Percentiles rank a stretch among this genome's conserved stretches.
Evolutionary conservation across 2,888 invertebrate species (phyloP).

Genomic region (Eumacrocentrus americanus): DNA sequence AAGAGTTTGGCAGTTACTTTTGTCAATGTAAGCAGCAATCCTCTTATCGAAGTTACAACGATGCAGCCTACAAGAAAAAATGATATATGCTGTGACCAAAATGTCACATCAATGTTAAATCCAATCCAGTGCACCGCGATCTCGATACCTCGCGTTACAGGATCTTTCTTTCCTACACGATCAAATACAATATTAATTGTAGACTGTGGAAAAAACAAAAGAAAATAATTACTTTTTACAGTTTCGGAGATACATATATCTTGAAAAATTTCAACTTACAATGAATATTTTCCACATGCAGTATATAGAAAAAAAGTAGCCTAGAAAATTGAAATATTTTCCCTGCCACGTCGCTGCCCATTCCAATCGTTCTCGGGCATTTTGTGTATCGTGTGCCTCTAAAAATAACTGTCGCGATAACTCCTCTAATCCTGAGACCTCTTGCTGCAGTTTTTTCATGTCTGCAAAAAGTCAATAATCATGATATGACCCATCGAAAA

Average conservation of each 20-base stretch:
- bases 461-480: slow-evolving; percentile 63
- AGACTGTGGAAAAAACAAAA: slow-evolving; percentile 74
- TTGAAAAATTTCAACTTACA: slow-evolving; percentile 72
- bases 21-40: slow-evolving; percentile 92
- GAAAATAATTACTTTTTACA: slow-evolving; percentile 14
- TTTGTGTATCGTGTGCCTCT: slow-evolving; percentile 93
- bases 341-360: slow-evolving; percentile 98
- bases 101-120: slow-evolving; percentile 93
- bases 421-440: slow-evolving; percentile 90
- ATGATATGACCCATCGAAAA: slow-evolving; percentile 2
- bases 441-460: slow-evolving; percentile 79
- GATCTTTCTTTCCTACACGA: slow-evolving; percentile 97
- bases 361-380: slow-evolving; percentile 88
- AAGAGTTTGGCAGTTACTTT: slow-evolving; percentile 70
- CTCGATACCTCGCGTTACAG: slow-evolving; percentile 94
- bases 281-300: slow-evolving; percentile 99
- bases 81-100: slow-evolving; percentile 99
- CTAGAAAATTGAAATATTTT: slow-evolving; percentile 96
- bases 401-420: slow-evolving; percentile 91
- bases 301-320: slow-evolving; percentile 97
- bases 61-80: slow-evolving; percentile 97
- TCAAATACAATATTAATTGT: slow-evolving; percentile 99
- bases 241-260: neutral
- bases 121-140: slow-evolving; percentile 97
- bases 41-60: slow-evolving; percentile 96